Base-by-base conservation (phyloP, 2,113 vertebrate genomes). In the Solea solea region DNA sequence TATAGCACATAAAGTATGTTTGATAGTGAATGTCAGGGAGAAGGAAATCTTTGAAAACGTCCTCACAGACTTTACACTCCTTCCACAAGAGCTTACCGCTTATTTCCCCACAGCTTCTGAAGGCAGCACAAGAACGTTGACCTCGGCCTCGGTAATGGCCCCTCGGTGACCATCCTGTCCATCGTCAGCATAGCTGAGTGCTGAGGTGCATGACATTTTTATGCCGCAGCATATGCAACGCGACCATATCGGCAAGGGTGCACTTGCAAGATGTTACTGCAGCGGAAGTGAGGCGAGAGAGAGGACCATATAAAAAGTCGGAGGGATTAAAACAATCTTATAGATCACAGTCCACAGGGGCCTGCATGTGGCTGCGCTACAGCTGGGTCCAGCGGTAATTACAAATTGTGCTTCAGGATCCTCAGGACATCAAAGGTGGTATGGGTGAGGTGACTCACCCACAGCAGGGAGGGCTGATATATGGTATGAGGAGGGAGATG, bases 391-490 rank as follows among this genome's bases (percentile, higher is more conserved):
- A 77, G 54, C 64, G 9, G 78, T 69, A 76, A 87, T 81, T 82
- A 78, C 88, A 86, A 83, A 90, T 82, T 85, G 80, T 61, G 56
- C 66, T 82, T 69, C 55, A 25, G 75, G 73, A 83, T 88, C 77
- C 76, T 42, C 10, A 58, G 61, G 67, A 90, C 91, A 90, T 93
- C 89, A 93, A 92, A 93, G 85, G 68, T 73, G 72, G 56, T 78
- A 66, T 78, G 73, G 68, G 57, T 72, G 74, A 84, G 86, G 84
- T 83, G 85, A 78, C 63, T 76, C 80, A 87, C 82, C 83, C 78
- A 76, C 81, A 83, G 73, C 64, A 57, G 85, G 86, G 59, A 65
- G 62, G 67, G 76, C 71, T 90, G 89, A 88, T 87, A 79, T 85
- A 91, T 86, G 82, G 66, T 60, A 75, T 55, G 72, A 78, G 72